Conservation (phyloP, 2,797 vertebrate genomes). For the Trachurus trachurus region DNA sequence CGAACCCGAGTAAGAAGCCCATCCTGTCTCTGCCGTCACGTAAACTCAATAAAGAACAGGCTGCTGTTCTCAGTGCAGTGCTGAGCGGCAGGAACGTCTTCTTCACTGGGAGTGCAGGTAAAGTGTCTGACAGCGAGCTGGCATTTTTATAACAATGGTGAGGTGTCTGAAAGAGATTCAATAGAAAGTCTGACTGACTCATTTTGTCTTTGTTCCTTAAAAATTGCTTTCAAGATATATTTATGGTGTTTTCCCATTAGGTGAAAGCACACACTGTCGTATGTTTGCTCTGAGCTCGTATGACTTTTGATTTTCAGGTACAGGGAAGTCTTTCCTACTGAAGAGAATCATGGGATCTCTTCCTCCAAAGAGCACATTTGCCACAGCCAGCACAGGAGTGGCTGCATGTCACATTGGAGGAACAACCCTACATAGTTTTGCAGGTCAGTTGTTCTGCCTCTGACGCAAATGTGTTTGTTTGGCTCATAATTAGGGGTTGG, state of each 20-base stretch:
- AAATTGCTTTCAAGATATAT: neutral
- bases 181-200: neutral
- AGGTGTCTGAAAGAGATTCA: neutral
- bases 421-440: slow-evolving; percentile 94
- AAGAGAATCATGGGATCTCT: slow-evolving; percentile 95
- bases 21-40: slow-evolving; percentile 77
- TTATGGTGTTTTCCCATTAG: neutral
- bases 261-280: neutral
- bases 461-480: neutral
- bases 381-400: slow-evolving; percentile 96
- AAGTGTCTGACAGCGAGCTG: neutral
- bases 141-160: neutral
- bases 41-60: slow-evolving; percentile 91
- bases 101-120: slow-evolving; percentile 98
- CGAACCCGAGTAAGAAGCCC: slow-evolving; percentile 86
- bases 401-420: slow-evolving; percentile 97
- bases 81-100: slow-evolving; percentile 93
- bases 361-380: slow-evolving; percentile 93
- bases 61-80: slow-evolving; percentile 89
- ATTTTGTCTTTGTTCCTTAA: neutral
- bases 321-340: slow-evolving; percentile 95
- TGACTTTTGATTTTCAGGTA: slow-evolving; percentile 83
- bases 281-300: neutral
- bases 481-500: neutral
- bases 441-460: slow-evolving; percentile 84